These are phyloP conservation scores for Cryptoprocta ferox DNA, from an alignment of 2,797 vertebrate species.

Conservation along the genomic window DNA sequence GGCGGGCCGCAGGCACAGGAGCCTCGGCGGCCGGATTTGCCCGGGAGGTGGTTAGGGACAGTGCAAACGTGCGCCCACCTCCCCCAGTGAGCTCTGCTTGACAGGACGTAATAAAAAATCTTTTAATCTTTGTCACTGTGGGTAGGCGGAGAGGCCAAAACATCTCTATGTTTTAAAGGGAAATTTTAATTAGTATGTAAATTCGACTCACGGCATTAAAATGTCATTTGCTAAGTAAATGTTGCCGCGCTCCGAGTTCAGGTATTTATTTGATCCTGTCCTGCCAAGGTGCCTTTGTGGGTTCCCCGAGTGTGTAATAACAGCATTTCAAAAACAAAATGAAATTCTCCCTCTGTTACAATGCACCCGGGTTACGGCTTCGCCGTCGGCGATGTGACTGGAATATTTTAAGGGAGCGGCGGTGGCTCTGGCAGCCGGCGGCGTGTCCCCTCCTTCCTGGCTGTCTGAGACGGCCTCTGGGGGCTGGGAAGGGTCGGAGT, in stretches of 20 bases:
- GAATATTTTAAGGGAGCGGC: constrained; percentile 78
- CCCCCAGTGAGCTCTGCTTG: constrained; percentile 79
- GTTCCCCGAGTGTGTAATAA: constrained; percentile 84
- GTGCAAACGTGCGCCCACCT: constrained; percentile 48
- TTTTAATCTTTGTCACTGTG: constrained; percentile 86
- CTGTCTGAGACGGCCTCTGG: constrained; percentile 53
- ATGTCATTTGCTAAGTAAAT: constrained; percentile 90
- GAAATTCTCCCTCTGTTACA: constrained; percentile 77
- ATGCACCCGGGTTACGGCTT: constrained; percentile 64
- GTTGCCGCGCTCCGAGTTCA: constrained; percentile 84
- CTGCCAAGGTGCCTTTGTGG: constrained; percentile 88
- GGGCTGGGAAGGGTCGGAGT: background rate
- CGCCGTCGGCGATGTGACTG: constrained; percentile 68
- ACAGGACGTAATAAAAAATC: constrained; percentile 84
- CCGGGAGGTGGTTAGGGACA: constrained; percentile 27
- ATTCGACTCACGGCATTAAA: constrained; percentile 87
- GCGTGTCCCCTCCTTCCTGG: background rate
- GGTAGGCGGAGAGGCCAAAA: constrained; percentile 86
- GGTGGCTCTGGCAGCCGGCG: background rate
- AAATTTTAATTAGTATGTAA: constrained; percentile 91
- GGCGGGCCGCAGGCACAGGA: background rate
- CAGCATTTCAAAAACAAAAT: constrained; percentile 86
- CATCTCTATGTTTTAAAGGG: constrained; percentile 87
- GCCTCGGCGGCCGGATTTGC: background rate
- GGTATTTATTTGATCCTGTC: constrained; percentile 87